A percentile compares a stretch with the other conserved stretches of the same genome.
Conservation (phyloP, 1,140 invertebrate genomes). For the Cotesia typhae region DNA sequence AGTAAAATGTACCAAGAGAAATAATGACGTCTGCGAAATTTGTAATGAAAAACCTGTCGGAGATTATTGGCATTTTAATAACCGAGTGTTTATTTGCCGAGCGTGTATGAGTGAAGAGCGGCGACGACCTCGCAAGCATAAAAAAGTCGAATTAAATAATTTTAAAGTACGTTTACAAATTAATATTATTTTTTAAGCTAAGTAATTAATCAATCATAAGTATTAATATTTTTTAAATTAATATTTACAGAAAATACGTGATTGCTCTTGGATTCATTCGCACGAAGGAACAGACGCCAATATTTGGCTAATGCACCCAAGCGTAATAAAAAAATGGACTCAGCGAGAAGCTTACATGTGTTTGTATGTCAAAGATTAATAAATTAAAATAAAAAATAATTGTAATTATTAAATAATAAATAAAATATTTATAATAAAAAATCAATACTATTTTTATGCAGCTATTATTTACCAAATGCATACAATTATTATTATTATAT, state of each 20-base stretch:
- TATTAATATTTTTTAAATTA: no score
- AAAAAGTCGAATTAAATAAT: conserved; percentile 42
- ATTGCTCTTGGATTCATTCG: conserved; percentile 56
- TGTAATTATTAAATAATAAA: background rate
- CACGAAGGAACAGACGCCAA: conserved; percentile 57
- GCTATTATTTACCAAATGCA: conserved; percentile 39
- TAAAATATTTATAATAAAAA: conserved; percentile 20
- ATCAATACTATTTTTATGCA: background rate
- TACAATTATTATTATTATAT: conserved; percentile 18
- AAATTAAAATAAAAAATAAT: conserved; percentile 20
- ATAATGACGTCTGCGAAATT: conserved; percentile 51
- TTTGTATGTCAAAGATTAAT: conserved; percentile 49
- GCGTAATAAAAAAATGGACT: conserved; percentile 47
- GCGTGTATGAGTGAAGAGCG: conserved; percentile 50
- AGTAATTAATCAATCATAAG: conserved; percentile 34
- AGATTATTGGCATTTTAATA: conserved; percentile 59
- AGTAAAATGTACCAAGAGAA: conserved; percentile 55
- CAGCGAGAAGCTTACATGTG: conserved; percentile 57
- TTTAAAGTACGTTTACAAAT: conserved; percentile 48
- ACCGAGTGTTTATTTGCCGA: conserved; percentile 54
- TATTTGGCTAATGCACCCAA: conserved; percentile 54
- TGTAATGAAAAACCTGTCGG: conserved; percentile 50
- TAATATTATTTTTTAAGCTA: conserved; percentile 12
- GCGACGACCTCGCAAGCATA: conserved; percentile 41
- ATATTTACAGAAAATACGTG: conserved; percentile 55